phyloP scores from a whole-genome alignment of 2,888 invertebrate species.

The Eueremaeus valkanovi region DNA sequence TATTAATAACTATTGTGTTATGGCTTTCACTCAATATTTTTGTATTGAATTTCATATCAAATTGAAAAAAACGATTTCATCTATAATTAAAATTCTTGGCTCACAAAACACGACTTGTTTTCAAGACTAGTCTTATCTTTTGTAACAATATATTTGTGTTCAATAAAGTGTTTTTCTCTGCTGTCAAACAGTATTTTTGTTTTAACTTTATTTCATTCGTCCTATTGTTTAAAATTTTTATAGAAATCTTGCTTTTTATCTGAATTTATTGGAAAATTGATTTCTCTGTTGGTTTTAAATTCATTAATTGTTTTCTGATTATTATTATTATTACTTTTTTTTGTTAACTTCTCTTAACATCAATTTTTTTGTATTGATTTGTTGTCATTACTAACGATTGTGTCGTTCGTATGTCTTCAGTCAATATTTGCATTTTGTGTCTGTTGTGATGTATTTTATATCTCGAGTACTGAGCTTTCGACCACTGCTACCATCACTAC shows the following conservation, averaged over 20 bases:
- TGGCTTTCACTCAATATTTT: neutral
- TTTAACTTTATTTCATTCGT: no score
- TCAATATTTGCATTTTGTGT: neutral
- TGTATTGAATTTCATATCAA: no score
- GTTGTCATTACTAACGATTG: neutral
- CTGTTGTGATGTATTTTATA: neutral
- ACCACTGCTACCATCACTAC: neutral
- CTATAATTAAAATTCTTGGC: neutral
- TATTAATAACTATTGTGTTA: neutral
- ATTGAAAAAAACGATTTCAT: neutral
- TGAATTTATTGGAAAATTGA: neutral
- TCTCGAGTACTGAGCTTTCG: neutral
- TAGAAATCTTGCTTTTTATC: neutral
- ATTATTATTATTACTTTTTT: neutral
- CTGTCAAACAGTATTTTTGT: no score
- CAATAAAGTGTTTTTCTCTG: neutral
- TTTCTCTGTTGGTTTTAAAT: neutral
- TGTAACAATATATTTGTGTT: no score
- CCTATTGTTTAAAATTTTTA: no score
- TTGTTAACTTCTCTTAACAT: no score
- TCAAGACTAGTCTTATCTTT: no score
- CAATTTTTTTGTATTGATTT: neutral
- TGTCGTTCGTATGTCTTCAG: neutral
- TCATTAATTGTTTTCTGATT: neutral
- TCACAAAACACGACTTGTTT: no score